A percentile compares a stretch with the other conserved stretches of the same genome.
These are phyloP conservation scores for Trissonchulus sp. DNA, from an alignment of 2,888 invertebrate genomes.

Conservation along the genomic window DNA sequence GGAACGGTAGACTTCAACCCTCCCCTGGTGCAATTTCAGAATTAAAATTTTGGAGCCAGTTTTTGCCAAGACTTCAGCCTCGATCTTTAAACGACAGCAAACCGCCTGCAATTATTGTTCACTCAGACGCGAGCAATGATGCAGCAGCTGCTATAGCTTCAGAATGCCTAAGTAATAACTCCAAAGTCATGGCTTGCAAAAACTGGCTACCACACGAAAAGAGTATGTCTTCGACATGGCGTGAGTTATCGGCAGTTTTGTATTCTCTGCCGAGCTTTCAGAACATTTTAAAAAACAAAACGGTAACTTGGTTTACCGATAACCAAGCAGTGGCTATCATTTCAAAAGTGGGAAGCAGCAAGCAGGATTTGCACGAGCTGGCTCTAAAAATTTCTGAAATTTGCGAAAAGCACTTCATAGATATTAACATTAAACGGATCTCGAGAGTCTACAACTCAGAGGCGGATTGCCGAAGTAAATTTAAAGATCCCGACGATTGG, in stretches of 20 bases:
- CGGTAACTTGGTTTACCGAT: constrained; percentile 1
- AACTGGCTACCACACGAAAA: neutral
- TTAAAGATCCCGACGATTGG: neutral
- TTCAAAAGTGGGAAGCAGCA: neutral
- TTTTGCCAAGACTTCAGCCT: neutral
- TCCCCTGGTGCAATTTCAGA: neutral
- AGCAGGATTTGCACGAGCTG: neutral
- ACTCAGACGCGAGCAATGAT: neutral
- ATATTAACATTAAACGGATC: neutral
- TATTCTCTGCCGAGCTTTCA: neutral
- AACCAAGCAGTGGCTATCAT: neutral
- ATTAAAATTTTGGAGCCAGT: neutral
- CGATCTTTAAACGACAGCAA: neutral
- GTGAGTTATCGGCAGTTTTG: neutral
- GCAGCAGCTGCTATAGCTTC: neutral
- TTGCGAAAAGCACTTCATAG: neutral
- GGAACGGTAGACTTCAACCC: neutral
- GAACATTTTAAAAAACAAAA: neutral
- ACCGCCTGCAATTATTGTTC: neutral
- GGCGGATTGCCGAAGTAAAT: neutral
- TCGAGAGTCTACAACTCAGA: neutral
- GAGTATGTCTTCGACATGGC: neutral
- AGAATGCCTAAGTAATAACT: neutral
- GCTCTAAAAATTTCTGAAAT: neutral
- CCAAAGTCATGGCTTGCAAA: neutral